Conservation (phyloP, 2,888 invertebrate species). For the Aspidiotus rigidus region DNA sequence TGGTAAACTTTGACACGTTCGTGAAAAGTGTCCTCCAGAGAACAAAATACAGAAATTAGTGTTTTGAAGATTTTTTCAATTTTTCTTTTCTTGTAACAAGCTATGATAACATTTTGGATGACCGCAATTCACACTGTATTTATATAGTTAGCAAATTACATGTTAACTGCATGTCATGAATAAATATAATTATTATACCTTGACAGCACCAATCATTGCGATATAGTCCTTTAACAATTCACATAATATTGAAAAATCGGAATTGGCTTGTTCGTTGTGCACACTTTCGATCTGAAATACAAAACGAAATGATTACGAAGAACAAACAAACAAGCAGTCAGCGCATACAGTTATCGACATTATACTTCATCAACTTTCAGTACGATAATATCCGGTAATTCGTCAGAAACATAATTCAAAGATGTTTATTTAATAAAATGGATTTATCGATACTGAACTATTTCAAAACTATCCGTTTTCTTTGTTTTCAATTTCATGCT, state of each 20-base stretch:
- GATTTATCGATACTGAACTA: constrained; percentile 4
- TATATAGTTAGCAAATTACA: no score
- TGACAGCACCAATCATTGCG: constrained; percentile 75
- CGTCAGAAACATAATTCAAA: neutral
- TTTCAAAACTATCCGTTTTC: neutral
- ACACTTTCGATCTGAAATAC: constrained; percentile 65
- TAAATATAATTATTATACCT: constrained; percentile 44
- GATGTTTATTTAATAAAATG: neutral
- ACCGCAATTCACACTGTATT: no score
- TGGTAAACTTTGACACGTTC: constrained; percentile 79
- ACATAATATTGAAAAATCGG: constrained; percentile 86
- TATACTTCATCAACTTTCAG: neutral
- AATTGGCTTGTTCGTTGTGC: constrained; percentile 84
- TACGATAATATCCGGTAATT: neutral
- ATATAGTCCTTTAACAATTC: constrained; percentile 93
- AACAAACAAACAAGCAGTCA: neutral
- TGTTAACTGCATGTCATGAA: neutral
- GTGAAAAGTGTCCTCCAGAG: constrained; percentile 55
- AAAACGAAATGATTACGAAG: neutral
- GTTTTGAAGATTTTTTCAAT: no score
- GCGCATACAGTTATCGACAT: neutral
- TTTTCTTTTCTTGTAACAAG: no score
- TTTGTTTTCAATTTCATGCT: no score
- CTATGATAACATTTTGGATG: no score
- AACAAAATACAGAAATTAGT: no score